These are phyloP conservation scores for Laticauda colubrina DNA, from an alignment of 2,113 vertebrate species.

Conservation along the genomic window DNA sequence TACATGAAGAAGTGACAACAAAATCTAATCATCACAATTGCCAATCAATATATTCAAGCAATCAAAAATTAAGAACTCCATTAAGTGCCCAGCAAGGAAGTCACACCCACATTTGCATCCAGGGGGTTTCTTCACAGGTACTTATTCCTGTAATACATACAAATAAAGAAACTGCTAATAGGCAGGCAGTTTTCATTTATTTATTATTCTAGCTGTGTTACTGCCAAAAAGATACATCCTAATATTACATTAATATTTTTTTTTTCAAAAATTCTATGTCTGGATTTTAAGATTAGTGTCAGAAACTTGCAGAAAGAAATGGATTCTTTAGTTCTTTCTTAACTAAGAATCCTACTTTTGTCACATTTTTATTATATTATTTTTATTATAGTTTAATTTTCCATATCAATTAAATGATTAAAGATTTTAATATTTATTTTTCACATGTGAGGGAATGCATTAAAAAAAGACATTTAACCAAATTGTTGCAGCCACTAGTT, in stretches of 20 bases:
- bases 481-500: neutral
- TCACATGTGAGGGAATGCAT: neutral
- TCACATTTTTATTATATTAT: neutral
- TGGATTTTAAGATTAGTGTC: neutral
- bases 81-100: neutral
- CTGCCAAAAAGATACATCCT: neutral
- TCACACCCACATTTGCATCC: neutral
- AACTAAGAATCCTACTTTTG: neutral
- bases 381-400: neutral
- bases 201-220: neutral
- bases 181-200: neutral
- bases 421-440: slow-evolving; percentile 15
- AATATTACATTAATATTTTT: neutral
- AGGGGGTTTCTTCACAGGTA: neutral
- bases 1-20: neutral
- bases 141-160: neutral
- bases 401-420: neutral
- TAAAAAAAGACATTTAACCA: neutral
- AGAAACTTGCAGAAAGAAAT: neutral
- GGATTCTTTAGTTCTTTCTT: neutral
- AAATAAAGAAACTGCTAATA: neutral
- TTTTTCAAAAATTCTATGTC: neutral
- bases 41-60: rapidly evolving
- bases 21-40: neutral
- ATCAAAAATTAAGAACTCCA: rapidly evolving